Evolutionary conservation across 2,113 vertebrate genomes (phyloP).

Genomic region (Dunckerocampus dactyliophorus): DNA sequence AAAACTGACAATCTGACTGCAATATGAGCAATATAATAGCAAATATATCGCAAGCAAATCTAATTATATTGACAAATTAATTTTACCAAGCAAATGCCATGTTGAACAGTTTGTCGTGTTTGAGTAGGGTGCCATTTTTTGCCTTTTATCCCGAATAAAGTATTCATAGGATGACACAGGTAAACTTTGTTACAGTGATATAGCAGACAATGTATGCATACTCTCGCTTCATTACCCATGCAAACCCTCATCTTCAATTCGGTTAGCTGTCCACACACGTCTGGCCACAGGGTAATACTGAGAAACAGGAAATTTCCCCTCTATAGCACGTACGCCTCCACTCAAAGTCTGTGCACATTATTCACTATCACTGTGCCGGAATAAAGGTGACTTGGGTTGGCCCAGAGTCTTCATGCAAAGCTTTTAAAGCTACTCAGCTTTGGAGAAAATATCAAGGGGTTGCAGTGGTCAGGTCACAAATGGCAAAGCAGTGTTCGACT

Average conservation of each 20-base stretch:
- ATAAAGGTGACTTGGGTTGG: background rate
- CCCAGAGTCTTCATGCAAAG: background rate
- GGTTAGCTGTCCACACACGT: background rate
- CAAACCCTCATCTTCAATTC: background rate
- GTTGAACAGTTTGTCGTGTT: too few relatives aligned
- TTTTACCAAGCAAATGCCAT: too few relatives aligned
- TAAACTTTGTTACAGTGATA: background rate
- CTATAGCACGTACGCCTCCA: background rate
- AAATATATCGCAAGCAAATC: too few relatives aligned
- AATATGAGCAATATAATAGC: too few relatives aligned
- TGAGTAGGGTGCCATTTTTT: too few relatives aligned
- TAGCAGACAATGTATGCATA: background rate
- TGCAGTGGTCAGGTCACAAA: slow-evolving; percentile 2
- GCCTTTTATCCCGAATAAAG: too few relatives aligned
- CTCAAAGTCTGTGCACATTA: background rate
- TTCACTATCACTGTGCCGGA: background rate
- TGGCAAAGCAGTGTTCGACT: background rate
- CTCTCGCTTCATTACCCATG: background rate
- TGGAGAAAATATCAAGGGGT: slow-evolving; percentile 2
- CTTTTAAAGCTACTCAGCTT: slow-evolving; percentile 2
- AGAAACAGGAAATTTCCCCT: background rate
- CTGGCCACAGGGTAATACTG: background rate
- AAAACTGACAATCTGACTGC: too few relatives aligned
- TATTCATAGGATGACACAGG: too few relatives aligned
- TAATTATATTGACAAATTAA: too few relatives aligned